Evolutionary conservation across 1,140 invertebrate species (phyloP).

Genomic region (Hypsibius dujardini): DNA sequence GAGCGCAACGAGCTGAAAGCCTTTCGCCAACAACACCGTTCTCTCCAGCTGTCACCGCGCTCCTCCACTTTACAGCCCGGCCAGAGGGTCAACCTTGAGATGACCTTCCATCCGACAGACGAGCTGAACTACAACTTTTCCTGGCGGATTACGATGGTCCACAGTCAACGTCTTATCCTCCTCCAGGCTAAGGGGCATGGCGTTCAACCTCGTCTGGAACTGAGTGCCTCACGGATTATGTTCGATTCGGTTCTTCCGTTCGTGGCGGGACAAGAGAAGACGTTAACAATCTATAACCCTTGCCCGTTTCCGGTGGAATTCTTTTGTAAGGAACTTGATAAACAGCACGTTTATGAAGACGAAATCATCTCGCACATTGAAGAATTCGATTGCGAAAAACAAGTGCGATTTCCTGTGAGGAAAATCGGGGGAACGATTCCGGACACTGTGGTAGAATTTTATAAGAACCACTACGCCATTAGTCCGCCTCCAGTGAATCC

Average conservation of each 20-base stretch:
- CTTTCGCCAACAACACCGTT: neutral
- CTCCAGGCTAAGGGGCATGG: neutral
- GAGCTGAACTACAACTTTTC: neutral
- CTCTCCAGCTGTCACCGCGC: neutral
- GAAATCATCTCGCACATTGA: neutral
- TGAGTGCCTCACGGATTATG: neutral
- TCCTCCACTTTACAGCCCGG: neutral
- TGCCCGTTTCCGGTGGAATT: constrained; percentile 13
- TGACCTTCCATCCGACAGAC: neutral
- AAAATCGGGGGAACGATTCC: neutral
- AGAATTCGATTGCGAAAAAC: neutral
- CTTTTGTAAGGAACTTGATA: constrained; percentile 1
- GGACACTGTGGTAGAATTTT: neutral
- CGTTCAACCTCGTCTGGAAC: neutral
- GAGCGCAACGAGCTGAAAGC: neutral
- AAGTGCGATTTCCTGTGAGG: neutral
- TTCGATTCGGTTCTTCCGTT: neutral
- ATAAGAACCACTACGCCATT: too few relatives aligned
- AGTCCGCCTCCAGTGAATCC: too few relatives aligned
- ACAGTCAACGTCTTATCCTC: neutral
- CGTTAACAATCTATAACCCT: neutral
- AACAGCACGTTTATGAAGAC: neutral
- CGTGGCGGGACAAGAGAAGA: neutral
- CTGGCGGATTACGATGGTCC: neutral
- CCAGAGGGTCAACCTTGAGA: neutral